These are phyloP conservation scores for Desmodus rotundus DNA, from an alignment of 2,113 vertebrate species.

Conservation along the genomic window DNA sequence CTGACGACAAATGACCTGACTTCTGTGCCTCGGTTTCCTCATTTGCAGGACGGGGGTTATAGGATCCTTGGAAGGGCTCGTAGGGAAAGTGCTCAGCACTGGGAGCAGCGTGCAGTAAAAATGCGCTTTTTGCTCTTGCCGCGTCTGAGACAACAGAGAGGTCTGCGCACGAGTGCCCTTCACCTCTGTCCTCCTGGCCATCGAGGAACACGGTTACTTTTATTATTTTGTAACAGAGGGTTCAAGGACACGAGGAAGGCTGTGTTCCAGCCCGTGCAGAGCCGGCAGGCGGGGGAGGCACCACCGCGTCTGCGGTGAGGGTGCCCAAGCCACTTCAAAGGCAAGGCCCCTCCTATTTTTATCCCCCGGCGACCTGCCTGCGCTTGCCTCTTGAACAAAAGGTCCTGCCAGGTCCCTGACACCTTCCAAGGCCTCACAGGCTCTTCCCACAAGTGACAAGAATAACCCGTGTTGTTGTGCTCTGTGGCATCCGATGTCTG, in stretches of 20 bases:
- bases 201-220: background rate
- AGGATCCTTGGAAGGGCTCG: background rate
- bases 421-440: constrained; percentile 20
- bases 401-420: constrained; percentile 64
- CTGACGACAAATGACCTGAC: background rate
- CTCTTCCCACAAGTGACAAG: background rate
- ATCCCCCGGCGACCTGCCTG: constrained; percentile 20
- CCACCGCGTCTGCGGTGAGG: background rate
- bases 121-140: background rate
- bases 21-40: background rate
- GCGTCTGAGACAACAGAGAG: background rate
- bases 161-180: background rate
- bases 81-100: background rate
- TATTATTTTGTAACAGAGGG: background rate
- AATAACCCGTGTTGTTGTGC: background rate
- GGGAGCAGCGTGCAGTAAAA: background rate
- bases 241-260: background rate
- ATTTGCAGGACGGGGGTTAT: background rate
- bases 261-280: background rate
- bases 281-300: background rate
- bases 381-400: constrained; percentile 66
- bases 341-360: constrained; percentile 63
- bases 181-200: background rate
- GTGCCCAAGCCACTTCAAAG: constrained; percentile 62
- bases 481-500: background rate